A percentile compares a stretch with the other conserved stretches of the same genome.
phyloP scores from a whole-genome alignment of 2,888 invertebrate species.

The Pammene fasciana region DNA sequence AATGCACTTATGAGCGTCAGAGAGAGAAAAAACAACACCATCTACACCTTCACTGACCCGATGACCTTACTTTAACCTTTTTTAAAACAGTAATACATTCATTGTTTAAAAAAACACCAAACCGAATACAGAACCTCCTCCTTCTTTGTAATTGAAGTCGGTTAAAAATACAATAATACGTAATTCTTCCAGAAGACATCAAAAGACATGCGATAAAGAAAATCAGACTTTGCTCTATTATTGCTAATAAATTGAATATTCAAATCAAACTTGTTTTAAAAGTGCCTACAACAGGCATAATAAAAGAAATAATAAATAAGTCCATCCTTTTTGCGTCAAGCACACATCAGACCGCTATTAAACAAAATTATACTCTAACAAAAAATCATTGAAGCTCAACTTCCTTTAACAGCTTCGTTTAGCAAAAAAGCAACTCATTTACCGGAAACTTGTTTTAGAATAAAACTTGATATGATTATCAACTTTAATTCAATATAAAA shows the following conservation, averaged over 20 bases:
- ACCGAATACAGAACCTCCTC: too few relatives aligned
- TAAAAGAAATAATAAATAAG: background rate
- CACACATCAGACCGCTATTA: background rate
- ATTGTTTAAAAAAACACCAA: too few relatives aligned
- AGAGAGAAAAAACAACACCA: too few relatives aligned
- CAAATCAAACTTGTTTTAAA: background rate
- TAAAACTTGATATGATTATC: slow-evolving; percentile 53
- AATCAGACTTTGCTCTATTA: too few relatives aligned
- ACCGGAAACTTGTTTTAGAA: slow-evolving; percentile 31
- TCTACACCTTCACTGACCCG: too few relatives aligned
- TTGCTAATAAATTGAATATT: background rate
- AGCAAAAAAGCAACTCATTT: background rate
- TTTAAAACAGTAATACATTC: too few relatives aligned
- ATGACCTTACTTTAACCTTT: too few relatives aligned
- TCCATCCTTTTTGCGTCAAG: background rate
- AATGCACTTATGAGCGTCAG: too few relatives aligned
- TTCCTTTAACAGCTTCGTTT: background rate
- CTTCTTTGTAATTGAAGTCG: too few relatives aligned
- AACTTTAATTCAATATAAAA: background rate
- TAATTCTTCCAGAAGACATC: too few relatives aligned
- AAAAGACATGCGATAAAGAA: too few relatives aligned
- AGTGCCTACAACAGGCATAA: background rate
- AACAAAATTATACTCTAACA: slow-evolving; percentile 1
- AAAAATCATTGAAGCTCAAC: background rate
- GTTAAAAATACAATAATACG: too few relatives aligned